A percentile compares a stretch with the other conserved stretches of the same genome.
These are phyloP conservation scores for Acanthacorydalis orientalis DNA, from an alignment of 2,888 invertebrate genomes.

Conservation along the genomic window DNA sequence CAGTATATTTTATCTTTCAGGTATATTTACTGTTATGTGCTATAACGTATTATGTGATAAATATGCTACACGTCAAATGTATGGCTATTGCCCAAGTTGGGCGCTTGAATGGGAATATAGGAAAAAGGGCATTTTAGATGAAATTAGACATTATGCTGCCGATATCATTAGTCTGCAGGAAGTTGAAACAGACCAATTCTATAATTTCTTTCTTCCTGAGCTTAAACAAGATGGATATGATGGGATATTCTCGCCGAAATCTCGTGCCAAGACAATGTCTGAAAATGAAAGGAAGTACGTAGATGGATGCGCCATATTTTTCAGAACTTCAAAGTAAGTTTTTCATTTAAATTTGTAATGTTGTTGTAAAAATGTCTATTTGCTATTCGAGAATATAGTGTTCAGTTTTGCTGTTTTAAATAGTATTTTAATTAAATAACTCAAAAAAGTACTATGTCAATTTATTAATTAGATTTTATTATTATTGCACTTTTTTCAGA, in stretches of 20 bases:
- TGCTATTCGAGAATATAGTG: slow-evolving; percentile 2
- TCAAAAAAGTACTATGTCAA: neutral
- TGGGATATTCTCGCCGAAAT: slow-evolving; percentile 96
- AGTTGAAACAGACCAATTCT: slow-evolving; percentile 98
- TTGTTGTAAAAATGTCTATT: neutral
- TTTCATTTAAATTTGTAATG: neutral
- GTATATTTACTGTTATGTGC: slow-evolving; percentile 98
- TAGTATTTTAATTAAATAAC: slow-evolving; percentile 3
- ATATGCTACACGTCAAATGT: slow-evolving; percentile 96
- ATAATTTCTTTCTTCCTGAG: slow-evolving; percentile 90
- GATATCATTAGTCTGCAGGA: slow-evolving; percentile 95
- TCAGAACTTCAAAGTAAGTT: slow-evolving; percentile 74
- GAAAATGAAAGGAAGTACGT: slow-evolving; percentile 94
- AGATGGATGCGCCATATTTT: slow-evolving; percentile 99
- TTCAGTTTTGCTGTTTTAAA: slow-evolving; percentile 2
- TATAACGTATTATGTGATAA: slow-evolving; percentile 99
- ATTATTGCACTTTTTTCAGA: slow-evolving; percentile 33
- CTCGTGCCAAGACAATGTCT: slow-evolving; percentile 94
- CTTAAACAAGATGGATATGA: slow-evolving; percentile 80
- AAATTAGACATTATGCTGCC: slow-evolving; percentile 89
- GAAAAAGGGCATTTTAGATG: slow-evolving; percentile 91
- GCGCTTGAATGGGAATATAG: slow-evolving; percentile 97
- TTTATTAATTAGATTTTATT: neutral
- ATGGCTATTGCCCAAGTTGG: slow-evolving; percentile 99
- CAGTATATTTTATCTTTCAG: slow-evolving; percentile 27